These are phyloP conservation scores for Vanessa tameamea DNA, from an alignment of 1,140 invertebrate genomes.

Conservation along the genomic window DNA sequence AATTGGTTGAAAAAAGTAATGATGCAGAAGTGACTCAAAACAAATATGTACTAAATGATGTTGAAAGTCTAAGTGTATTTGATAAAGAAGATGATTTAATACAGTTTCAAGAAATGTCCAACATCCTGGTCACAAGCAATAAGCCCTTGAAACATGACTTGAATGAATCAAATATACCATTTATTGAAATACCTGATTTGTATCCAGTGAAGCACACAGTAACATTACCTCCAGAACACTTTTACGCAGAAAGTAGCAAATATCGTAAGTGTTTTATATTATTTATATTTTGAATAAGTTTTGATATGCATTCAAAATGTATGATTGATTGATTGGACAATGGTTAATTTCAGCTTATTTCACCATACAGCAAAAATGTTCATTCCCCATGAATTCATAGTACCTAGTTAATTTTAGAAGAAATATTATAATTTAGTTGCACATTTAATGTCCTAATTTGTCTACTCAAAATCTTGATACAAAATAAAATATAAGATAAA, in stretches of 20 bases:
- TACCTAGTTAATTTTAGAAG: no score
- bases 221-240: conserved; percentile 84
- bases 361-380: no score
- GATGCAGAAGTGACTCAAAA: conserved; percentile 79
- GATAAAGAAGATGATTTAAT: conserved; percentile 84
- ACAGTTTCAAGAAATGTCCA: conserved; percentile 83
- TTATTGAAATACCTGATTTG: conserved; percentile 84
- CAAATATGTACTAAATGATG: conserved; percentile 82
- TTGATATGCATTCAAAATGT: neutral
- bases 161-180: conserved; percentile 60
- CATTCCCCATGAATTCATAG: no score
- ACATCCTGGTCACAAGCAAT: conserved; percentile 85
- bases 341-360: no score
- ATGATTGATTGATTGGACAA: no score
- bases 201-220: conserved; percentile 86
- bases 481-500: no score
- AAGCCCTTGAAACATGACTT: conserved; percentile 82
- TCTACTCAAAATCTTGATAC: no score
- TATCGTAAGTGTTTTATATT: conserved; percentile 85
- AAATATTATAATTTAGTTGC: no score
- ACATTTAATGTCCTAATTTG: no score
- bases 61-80: conserved; percentile 79
- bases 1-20: conserved; percentile 85
- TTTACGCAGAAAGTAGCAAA: conserved; percentile 83
- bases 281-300: neutral